Evolutionary conservation across 2,888 invertebrate genomes (phyloP).

Genomic region (Troides helena): DNA sequence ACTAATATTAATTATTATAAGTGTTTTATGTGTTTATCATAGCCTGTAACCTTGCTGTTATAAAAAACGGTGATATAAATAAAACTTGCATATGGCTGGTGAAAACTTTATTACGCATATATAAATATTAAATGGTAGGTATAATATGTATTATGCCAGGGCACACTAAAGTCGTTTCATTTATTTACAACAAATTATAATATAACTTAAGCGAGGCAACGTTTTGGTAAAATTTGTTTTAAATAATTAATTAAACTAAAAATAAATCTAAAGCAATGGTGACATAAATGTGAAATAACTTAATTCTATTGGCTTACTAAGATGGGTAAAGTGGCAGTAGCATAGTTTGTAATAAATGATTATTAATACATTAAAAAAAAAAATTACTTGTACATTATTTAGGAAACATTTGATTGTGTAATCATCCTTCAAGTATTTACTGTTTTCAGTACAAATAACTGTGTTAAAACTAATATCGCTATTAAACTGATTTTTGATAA

Average conservation of each 20-base stretch:
- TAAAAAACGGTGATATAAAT: constrained; percentile 17
- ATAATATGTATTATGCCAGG: constrained; percentile 66
- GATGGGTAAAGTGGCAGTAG: constrained; percentile 29
- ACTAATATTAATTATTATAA: too few species aligned
- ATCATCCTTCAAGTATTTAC: not conserved
- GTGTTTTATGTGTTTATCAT: too few species aligned
- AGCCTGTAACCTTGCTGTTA: too few species aligned
- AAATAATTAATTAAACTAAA: constrained; percentile 58
- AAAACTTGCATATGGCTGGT: constrained; percentile 52
- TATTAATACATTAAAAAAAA: constrained; percentile 35
- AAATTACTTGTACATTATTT: constrained; percentile 57
- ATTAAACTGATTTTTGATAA: constrained; percentile 31
- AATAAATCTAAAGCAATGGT: constrained; percentile 39
- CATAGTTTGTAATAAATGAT: constrained; percentile 9
- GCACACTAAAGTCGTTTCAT: constrained; percentile 64
- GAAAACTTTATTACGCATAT: constrained; percentile 68
- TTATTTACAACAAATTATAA: constrained; percentile 65
- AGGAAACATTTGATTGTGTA: constrained; percentile 56
- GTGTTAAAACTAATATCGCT: constrained; percentile 27
- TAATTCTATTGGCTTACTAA: constrained; percentile 24
- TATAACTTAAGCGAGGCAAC: constrained; percentile 77
- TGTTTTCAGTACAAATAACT: not conserved
- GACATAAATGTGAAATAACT: constrained; percentile 25
- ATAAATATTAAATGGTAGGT: constrained; percentile 44
- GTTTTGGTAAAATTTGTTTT: constrained; percentile 75